These are phyloP conservation scores for Synanthedon myopaeformis DNA, from an alignment of 2,888 invertebrate genomes.

Conservation along the genomic window DNA sequence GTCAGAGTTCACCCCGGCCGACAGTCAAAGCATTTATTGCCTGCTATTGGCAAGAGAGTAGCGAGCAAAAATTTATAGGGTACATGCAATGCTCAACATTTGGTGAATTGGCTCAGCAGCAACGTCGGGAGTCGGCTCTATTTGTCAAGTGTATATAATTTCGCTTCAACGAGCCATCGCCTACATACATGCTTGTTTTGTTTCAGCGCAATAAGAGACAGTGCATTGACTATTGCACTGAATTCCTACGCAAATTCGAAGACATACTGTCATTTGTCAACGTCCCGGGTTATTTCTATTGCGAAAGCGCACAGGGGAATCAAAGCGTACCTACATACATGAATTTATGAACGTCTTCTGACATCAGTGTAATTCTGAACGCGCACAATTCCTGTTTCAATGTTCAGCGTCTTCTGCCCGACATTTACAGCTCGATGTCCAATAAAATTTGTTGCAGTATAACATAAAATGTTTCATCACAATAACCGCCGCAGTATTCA, in stretches of 20 bases:
- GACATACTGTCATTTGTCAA: constrained; percentile 26
- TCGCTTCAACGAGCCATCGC: constrained; percentile 26
- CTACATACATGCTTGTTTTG: constrained; percentile 16
- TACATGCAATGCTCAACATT: constrained; percentile 35
- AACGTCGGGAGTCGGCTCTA: constrained; percentile 23
- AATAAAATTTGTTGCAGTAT: neutral
- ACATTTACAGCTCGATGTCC: neutral
- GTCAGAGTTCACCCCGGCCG: constrained; percentile 15
- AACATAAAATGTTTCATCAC: neutral
- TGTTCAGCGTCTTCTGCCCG: neutral
- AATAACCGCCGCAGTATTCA: neutral
- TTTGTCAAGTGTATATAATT: constrained; percentile 48
- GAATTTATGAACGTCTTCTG: neutral
- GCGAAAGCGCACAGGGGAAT: constrained; percentile 20
- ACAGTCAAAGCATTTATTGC: constrained; percentile 30
- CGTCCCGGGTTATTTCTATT: constrained; percentile 23
- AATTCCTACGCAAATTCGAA: constrained; percentile 21
- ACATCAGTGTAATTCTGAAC: neutral
- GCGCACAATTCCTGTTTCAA: neutral
- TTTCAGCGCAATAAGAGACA: constrained; percentile 14
- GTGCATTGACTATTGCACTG: constrained; percentile 14
- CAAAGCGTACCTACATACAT: constrained; percentile 18
- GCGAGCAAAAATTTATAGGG: constrained; percentile 33
- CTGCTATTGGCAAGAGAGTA: constrained; percentile 33
- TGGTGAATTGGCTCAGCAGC: constrained; percentile 33